Evolutionary conservation across 2,797 vertebrate species (phyloP).

Genomic region (Ispidina lecontei): DNA sequence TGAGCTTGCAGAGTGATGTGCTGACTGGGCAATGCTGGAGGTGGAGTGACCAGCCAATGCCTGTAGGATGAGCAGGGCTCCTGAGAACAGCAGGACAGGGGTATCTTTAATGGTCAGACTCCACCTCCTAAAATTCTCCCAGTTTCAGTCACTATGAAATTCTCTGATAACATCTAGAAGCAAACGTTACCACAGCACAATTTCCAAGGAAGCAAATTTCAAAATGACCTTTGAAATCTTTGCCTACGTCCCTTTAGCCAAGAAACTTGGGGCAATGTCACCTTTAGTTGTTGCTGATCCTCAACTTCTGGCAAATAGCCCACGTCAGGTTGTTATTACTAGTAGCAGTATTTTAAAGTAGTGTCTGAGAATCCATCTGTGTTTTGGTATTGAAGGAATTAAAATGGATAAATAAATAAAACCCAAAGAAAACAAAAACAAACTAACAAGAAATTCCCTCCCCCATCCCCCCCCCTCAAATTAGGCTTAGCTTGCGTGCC

Average conservation of each 20-base stretch:
- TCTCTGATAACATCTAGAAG: constrained; percentile 58
- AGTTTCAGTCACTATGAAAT: constrained; percentile 17
- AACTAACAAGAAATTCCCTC: neutral
- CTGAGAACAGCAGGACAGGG: constrained; percentile 22
- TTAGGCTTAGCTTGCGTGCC: neutral
- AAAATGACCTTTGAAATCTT: constrained; percentile 58
- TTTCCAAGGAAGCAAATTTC: constrained; percentile 56
- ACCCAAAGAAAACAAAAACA: neutral
- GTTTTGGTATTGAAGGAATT: neutral
- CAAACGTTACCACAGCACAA: constrained; percentile 34
- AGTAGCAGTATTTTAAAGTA: constrained; percentile 21
- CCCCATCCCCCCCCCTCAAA: neutral
- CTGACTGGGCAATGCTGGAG: neutral
- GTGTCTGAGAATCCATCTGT: neutral
- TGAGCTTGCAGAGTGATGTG: neutral
- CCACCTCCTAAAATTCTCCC: constrained; percentile 10
- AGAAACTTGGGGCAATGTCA: constrained; percentile 34
- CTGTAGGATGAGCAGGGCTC: neutral
- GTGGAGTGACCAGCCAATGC: neutral
- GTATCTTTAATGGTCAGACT: neutral
- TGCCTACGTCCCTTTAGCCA: constrained; percentile 40
- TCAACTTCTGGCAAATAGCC: constrained; percentile 1
- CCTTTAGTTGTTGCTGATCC: constrained; percentile 20
- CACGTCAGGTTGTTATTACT: neutral
- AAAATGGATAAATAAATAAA: neutral